phyloP scores from a whole-genome alignment of 2,888 invertebrate species.

The Tetropium fuscum region DNA sequence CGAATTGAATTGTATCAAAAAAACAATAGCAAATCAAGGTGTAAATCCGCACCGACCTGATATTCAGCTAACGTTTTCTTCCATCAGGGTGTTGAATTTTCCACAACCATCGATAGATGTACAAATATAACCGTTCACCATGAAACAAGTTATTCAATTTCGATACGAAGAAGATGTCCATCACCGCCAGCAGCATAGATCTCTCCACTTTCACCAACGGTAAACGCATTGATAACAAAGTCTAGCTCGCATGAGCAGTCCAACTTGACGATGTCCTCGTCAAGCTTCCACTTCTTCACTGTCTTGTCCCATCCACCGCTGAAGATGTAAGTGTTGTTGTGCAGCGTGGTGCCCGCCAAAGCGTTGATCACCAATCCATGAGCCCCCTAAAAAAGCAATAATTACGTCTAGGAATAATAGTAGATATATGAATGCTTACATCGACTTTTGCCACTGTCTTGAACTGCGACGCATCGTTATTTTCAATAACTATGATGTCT shows the following conservation, averaged over 20 bases:
- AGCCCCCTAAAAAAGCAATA: constrained; percentile 12
- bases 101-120: too few relatives aligned
- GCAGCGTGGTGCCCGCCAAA: constrained; percentile 54
- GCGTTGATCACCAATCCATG: constrained; percentile 63
- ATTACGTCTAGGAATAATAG: too few relatives aligned
- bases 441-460: constrained; percentile 68
- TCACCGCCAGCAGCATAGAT: constrained; percentile 72
- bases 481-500: constrained; percentile 68
- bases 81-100: too few relatives aligned
- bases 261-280: constrained; percentile 37
- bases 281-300: constrained; percentile 64
- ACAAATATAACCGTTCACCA: too few relatives aligned
- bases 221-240: constrained; percentile 49
- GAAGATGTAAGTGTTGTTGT: constrained; percentile 52
- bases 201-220: constrained; percentile 44
- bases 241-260: constrained; percentile 45
- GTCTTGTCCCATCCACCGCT: constrained; percentile 67
- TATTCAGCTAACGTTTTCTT: too few relatives aligned
- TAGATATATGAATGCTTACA: too few relatives aligned
- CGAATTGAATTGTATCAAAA: too few relatives aligned
- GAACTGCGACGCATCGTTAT: constrained; percentile 66
- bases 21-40: too few relatives aligned
- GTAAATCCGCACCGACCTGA: too few relatives aligned
- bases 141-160: constrained; percentile 35
- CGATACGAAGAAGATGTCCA: constrained; percentile 63